Base-by-base conservation (phyloP, 2,797 vertebrate genomes). In the Melanotaenia trifasciata region DNA sequence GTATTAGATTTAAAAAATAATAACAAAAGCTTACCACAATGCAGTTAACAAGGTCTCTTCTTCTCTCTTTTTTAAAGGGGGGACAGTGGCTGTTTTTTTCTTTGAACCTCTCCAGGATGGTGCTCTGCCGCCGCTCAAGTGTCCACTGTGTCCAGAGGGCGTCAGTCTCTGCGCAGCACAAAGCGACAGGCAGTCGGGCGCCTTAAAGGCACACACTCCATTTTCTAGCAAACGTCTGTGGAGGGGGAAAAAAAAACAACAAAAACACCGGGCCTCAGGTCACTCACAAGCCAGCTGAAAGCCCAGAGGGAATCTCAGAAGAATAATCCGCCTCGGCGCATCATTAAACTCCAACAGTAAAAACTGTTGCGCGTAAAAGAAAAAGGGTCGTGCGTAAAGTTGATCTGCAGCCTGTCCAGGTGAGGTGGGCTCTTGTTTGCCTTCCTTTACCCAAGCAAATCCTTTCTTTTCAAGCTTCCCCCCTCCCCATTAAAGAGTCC, bases 161-260 rank as follows among this genome's bases (percentile, higher is more conserved):
- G 92, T 94, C 91, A 92, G 90, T 91, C 83, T 90, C 84, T 89
- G 70, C 81, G 82, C 87, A 85, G 87, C 88, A 84, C 79, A 91
- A 80, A 78, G 87, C 92, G 85, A 83, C 92, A 87, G 89, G 89
- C 90, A 82, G 90, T 79, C 88, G 76, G 86, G 86, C 90, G 92
- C 92, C 93, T 94, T 94, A 94, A 94, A 95, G 94, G 88, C 84
- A 88, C 92, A 93, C 84, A 40, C 84, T 90, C 91, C 88, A 85
- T 92, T 93, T 53, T 85, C 80, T 64, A 5, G 1, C 64, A 64
- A 53, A 51, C 45, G 63, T 84, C 70, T 76, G 79, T 18, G 76
- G 60, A 79, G 75, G 51, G 13, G 13, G 13, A 14, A 13, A 14
- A 14, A 14, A 67, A 51, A 54, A 66, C 3, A 16, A 6, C 5